Conservation (phyloP, 2,797 vertebrate species). For the Taeniopygia guttata region DNA sequence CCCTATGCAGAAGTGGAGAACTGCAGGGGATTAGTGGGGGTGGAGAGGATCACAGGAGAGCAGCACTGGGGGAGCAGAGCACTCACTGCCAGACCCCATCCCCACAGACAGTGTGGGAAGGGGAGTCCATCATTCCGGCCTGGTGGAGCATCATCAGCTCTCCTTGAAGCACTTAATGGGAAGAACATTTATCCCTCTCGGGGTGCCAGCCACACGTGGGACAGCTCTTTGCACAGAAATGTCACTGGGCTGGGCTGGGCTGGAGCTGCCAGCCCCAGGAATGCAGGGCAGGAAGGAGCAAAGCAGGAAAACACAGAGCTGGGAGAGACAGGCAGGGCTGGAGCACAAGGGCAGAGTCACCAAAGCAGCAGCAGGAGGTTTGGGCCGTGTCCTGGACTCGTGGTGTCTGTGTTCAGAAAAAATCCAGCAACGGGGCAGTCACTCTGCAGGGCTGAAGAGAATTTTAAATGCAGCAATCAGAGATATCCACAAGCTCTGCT, state of each 20-base stretch:
- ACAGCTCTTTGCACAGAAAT: background rate
- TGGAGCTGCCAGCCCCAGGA: background rate
- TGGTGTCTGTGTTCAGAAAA: background rate
- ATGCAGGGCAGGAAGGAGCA: background rate
- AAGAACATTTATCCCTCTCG: slow-evolving; percentile 3
- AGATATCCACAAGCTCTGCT: background rate
- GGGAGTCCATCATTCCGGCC: slow-evolving; percentile 30
- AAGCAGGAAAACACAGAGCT: background rate
- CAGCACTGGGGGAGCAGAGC: background rate
- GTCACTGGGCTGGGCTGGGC: background rate
- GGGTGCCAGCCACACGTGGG: background rate
- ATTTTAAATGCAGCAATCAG: background rate
- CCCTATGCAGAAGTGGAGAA: background rate
- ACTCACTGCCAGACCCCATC: background rate
- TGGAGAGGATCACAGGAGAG: background rate
- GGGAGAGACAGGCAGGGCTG: background rate
- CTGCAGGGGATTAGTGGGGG: background rate
- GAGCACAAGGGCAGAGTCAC: background rate
- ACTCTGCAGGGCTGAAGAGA: background rate
- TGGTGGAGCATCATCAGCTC: slow-evolving; percentile 37
- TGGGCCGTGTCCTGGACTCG: accelerated
- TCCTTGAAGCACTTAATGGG: slow-evolving; percentile 26
- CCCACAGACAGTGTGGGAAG: background rate
- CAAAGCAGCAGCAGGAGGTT: background rate
- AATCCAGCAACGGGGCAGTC: background rate